Evolutionary conservation across 2,113 vertebrate species (phyloP).

Genomic region (Aldabrachelys gigantea): DNA sequence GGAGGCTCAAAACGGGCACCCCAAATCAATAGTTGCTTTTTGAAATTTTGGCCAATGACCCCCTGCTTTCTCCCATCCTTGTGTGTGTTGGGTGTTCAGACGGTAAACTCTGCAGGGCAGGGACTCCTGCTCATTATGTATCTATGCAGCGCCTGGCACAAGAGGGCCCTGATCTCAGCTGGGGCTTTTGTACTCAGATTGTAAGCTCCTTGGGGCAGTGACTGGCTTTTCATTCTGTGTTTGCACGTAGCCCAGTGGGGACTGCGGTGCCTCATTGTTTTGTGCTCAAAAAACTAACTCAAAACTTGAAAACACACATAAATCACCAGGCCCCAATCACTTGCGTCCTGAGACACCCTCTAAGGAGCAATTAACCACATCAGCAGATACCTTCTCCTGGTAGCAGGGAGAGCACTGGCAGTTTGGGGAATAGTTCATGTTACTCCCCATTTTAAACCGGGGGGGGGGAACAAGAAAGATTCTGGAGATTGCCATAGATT

Average conservation of each 20-base stretch:
- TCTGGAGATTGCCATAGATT: background rate
- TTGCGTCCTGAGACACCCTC: background rate
- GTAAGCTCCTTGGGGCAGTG: background rate
- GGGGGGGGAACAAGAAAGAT: background rate
- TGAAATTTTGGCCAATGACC: background rate
- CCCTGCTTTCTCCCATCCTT: background rate
- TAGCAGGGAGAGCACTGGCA: background rate
- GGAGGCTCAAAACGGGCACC: background rate
- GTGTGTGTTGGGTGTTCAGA: fast-evolving
- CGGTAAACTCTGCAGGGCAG: background rate
- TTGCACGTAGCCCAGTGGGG: background rate
- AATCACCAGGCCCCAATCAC: background rate
- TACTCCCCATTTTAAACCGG: background rate
- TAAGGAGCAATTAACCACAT: background rate
- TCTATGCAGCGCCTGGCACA: fast-evolving
- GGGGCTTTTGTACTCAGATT: background rate
- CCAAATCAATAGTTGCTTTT: background rate
- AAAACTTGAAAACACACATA: no score
- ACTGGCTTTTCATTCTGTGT: background rate
- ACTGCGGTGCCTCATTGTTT: background rate
- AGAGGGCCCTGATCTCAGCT: background rate
- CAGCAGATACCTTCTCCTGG: background rate
- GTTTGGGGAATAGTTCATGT: fast-evolving
- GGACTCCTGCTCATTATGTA: fast-evolving
- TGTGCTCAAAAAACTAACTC: background rate